Evolutionary conservation across 2,888 invertebrate species (phyloP), one percentile per base, ranked within the genome.

Genomic region (Caenorhabditis parvicauda): DNA sequence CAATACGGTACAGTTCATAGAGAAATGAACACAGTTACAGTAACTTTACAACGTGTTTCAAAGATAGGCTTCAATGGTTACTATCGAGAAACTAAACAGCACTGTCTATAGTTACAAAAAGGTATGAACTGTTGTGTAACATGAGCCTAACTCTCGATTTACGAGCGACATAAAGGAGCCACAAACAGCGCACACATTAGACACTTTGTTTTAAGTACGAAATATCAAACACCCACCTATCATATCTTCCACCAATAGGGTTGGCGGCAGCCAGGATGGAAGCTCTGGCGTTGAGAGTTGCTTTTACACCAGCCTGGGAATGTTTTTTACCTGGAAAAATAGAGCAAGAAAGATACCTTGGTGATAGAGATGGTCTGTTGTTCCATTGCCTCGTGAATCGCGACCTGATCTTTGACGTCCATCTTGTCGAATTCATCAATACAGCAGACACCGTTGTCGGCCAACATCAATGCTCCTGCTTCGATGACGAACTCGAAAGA

Each of bases 361-460:
- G 98, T 95, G 57, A 98, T 87, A 0, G 95, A 94, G 73, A 98
- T 99, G 0, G 98, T 99, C 84, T 98, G 98, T 81, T 99, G 98
- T 85, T 98, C 98, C 98, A 98, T 98, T 3, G 98, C 98, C 84
- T 98, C 98, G 85, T 99, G 98, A 72, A 98, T 99, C 43, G 98
- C 96, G 5, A 67, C 69, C 83, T 98, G 96, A 86, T 98, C 98
- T 45, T 88, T 87, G 0, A 87, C 87, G 82, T 98, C 96, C 98
- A 99, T 99, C 85, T 99, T 98, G 83, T 99, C 98, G 83, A 99
- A 98, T 84, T 99, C 98, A 80, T 98, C 98, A 75, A 98, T 98
- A 55, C 69, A 69, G 38, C 67, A 72, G 19, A 77, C 70, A 43
- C 76, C 79, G 81, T 95, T 95, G 83, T 99, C 98, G 0, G 98